These are phyloP conservation scores for Polymixis flavicincta DNA, from an alignment of 2,888 invertebrate genomes.

Conservation along the genomic window DNA sequence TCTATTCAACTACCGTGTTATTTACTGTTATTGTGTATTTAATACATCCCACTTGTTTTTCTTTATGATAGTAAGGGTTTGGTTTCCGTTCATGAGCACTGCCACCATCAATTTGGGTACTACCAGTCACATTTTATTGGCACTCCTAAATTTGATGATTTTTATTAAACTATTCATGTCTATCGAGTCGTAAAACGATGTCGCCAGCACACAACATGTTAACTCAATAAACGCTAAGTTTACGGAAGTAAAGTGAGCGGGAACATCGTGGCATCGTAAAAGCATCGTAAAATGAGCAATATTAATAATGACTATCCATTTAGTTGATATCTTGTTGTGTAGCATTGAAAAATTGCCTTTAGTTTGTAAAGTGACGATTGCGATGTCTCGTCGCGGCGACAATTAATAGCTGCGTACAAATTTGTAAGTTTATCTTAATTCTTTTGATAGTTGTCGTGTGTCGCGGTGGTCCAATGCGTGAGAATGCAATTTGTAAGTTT, in stretches of 20 bases:
- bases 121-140: conserved; percentile 53
- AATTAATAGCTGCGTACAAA: conserved; percentile 59
- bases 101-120: conserved; percentile 12
- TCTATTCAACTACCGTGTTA: conserved; percentile 71
- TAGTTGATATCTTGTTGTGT: conserved; percentile 73
- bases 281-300: conserved; percentile 79
- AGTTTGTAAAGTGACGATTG: conserved; percentile 56
- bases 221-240: conserved; percentile 78
- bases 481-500: conserved; percentile 83
- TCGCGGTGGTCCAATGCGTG: conserved; percentile 76
- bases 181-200: conserved; percentile 69
- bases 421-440: conserved; percentile 66
- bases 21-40: conserved; percentile 70
- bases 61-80: conserved; percentile 44
- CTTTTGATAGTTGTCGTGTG: conserved; percentile 48
- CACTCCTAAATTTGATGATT: conserved; percentile 63
- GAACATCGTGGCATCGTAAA: conserved; percentile 76
- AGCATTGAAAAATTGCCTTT: conserved; percentile 69
- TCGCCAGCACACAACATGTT: conserved; percentile 68
- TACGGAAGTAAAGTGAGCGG: conserved; percentile 75
- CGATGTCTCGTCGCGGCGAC: conserved; percentile 37
- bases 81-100: conserved; percentile 46
- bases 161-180: conserved; percentile 69
- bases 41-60: conserved; percentile 61
- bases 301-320: conserved; percentile 81